These are phyloP conservation scores for Drosophila neonasuta DNA, from an alignment of 2,888 invertebrate genomes.

Conservation along the genomic window DNA sequence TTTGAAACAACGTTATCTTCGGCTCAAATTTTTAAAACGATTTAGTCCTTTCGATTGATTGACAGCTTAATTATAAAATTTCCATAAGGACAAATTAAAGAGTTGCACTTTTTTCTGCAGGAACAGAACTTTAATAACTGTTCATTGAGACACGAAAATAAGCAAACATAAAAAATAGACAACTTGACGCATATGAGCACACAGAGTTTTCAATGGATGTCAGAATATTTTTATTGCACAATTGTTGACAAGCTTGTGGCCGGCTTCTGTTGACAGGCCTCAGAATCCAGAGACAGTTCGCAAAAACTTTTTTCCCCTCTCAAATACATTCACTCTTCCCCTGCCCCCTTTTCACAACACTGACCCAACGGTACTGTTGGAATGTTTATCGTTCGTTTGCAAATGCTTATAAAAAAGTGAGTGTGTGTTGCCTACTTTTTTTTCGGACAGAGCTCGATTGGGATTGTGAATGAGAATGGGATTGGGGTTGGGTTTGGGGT, in stretches of 20 bases:
- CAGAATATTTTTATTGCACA: slow-evolving; percentile 20
- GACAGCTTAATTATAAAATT: neutral
- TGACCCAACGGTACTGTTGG: neutral
- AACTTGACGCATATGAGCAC: neutral
- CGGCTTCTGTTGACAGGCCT: slow-evolving; percentile 3
- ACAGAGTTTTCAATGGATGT: slow-evolving; percentile 3
- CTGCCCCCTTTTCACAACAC: too few species aligned
- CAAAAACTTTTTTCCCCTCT: slow-evolving; percentile 1
- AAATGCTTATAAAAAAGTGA: slow-evolving; percentile 64
- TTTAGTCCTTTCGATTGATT: too few species aligned
- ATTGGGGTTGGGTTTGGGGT: slow-evolving; percentile 5
- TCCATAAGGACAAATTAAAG: neutral
- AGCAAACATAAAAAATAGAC: neutral
- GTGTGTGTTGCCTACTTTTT: slow-evolving; percentile 53
- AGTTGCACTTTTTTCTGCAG: neutral
- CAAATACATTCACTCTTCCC: neutral
- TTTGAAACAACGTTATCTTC: too few species aligned
- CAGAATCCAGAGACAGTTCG: slow-evolving; percentile 11
- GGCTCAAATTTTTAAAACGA: too few species aligned
- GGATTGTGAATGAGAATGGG: neutral
- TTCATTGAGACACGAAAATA: neutral
- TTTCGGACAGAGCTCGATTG: slow-evolving; percentile 46
- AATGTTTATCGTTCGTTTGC: slow-evolving; percentile 37
- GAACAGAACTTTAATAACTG: neutral
- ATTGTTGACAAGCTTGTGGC: slow-evolving; percentile 31